These are phyloP conservation scores for Potamarius usumacintae DNA, from an alignment of 2,113 vertebrate genomes.

Conservation along the genomic window DNA sequence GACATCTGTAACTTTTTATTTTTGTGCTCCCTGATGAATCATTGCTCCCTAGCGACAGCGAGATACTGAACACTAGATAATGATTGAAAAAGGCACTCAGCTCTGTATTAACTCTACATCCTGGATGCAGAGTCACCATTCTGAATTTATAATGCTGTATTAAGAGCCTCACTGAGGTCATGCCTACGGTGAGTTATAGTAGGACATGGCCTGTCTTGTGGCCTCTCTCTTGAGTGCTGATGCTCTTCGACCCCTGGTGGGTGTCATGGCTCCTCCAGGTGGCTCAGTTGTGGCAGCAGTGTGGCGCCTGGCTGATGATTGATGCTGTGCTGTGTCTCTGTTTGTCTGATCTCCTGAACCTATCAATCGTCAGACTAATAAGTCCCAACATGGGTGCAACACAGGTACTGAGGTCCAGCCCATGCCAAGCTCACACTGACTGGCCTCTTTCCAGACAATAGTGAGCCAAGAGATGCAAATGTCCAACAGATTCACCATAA, in stretches of 20 bases:
- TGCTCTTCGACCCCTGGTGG: constrained; percentile 7
- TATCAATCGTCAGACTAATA: constrained; percentile 44
- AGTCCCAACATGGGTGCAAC: constrained; percentile 19
- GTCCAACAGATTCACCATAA: not conserved
- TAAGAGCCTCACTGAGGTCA: constrained; percentile 11
- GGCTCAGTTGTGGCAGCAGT: constrained; percentile 17
- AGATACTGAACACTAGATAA: constrained; percentile 11
- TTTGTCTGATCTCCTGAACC: constrained; percentile 39
- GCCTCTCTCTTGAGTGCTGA: not conserved
- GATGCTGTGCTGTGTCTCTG: constrained; percentile 24
- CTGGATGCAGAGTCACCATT: not conserved
- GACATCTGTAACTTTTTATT: constrained; percentile 31
- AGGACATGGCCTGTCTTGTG: not conserved
- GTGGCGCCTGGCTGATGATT: constrained; percentile 15
- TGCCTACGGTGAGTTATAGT: constrained; percentile 8
- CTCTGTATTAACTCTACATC: not conserved
- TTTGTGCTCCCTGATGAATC: constrained; percentile 25
- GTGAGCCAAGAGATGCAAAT: not conserved
- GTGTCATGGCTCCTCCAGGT: constrained; percentile 17
- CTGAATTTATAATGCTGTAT: not conserved
- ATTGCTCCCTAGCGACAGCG: constrained; percentile 21
- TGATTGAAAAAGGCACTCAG: constrained; percentile 11
- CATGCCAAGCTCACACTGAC: not conserved
- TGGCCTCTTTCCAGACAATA: not conserved
- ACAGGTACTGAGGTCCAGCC: constrained; percentile 6